Conservation (phyloP, 1,140 invertebrate genomes). For the Drosophila subpulchrella region DNA sequence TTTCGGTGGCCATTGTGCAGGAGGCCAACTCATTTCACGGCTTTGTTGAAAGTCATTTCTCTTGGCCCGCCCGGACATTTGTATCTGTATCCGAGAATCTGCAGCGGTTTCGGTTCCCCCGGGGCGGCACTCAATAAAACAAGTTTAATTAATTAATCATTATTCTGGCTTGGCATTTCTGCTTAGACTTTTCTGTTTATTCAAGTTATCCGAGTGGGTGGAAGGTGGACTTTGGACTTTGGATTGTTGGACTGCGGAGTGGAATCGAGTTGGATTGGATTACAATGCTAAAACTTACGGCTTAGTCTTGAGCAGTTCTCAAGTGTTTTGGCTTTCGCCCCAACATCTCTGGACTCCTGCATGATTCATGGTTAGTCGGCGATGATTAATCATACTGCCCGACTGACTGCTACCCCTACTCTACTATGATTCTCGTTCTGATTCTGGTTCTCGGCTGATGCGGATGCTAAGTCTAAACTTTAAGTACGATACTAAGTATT, state of each 20-base stretch:
- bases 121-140: constrained; percentile 67
- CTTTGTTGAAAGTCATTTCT: constrained; percentile 54
- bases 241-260: constrained; percentile 2
- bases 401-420: constrained; percentile 20
- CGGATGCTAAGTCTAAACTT: constrained; percentile 32
- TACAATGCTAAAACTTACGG: constrained; percentile 75
- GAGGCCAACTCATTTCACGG: constrained; percentile 60
- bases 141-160: constrained; percentile 82
- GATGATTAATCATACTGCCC: constrained; percentile 65
- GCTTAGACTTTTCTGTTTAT: constrained; percentile 62
- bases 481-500: constrained; percentile 69
- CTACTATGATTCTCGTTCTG: constrained; percentile 5
- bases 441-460: constrained; percentile 4
- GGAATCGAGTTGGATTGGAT: constrained; percentile 62
- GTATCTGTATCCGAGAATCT: constrained; percentile 18
- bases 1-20: constrained; percentile 54
- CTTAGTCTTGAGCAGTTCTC: constrained; percentile 49
- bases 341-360: constrained; percentile 27
- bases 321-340: constrained; percentile 28
- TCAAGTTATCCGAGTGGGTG: constrained; percentile 47
- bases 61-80: constrained; percentile 37
- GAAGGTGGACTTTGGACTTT: background rate
- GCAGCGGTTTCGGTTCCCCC: constrained; percentile 6
- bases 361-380: constrained; percentile 37
- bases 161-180: constrained; percentile 67